phyloP scores from a whole-genome alignment of 92 coral and sea anemone species.

The Bergia sp. region DNA sequence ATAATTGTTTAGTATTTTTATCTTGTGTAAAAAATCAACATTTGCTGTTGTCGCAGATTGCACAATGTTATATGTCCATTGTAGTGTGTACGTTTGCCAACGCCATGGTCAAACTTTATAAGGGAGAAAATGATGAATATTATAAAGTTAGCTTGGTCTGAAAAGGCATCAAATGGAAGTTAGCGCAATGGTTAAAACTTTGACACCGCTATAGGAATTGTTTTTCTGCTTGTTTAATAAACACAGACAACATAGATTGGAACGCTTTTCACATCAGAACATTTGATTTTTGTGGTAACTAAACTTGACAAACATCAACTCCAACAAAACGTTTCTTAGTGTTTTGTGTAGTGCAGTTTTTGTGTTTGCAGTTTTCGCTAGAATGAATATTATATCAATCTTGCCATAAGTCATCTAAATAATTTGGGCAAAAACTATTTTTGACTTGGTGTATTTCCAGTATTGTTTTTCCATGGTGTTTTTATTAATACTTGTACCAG shows the following conservation, averaged over 20 bases:
- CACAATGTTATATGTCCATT: neutral
- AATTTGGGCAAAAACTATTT: neutral
- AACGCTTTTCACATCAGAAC: no score
- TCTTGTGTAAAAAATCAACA: constrained; percentile 2
- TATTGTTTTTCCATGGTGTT: neutral
- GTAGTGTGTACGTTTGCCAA: neutral
- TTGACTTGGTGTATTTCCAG: neutral
- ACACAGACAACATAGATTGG: neutral
- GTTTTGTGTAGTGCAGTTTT: no score
- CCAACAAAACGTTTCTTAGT: neutral
- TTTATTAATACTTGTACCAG: neutral
- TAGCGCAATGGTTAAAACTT: neutral
- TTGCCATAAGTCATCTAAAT: no score
- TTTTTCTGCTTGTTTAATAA: no score
- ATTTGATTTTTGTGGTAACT: neutral
- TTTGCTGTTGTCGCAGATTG: neutral
- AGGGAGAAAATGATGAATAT: neutral
- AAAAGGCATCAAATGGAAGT: neutral
- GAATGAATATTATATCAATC: neutral
- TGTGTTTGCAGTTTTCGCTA: neutral
- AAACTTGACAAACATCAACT: neutral
- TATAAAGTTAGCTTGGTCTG: neutral
- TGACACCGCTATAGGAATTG: neutral
- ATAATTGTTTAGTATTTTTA: neutral
- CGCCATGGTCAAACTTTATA: constrained; percentile 7